Conservation (phyloP, 2,113 vertebrate genomes). For the Scatophagus argus region DNA sequence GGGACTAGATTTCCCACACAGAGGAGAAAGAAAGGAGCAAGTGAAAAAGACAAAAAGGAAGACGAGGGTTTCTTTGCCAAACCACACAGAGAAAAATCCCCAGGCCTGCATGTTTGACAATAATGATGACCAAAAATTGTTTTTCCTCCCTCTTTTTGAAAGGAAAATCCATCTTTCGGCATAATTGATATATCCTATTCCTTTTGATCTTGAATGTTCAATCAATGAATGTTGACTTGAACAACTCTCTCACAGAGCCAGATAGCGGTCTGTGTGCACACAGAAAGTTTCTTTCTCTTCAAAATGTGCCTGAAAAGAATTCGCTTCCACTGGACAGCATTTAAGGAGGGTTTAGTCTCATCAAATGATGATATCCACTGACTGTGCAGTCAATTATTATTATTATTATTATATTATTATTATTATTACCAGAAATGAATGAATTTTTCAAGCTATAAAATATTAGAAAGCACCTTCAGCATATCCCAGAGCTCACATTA, state of each 20-base stretch:
- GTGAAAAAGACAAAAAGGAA: constrained; percentile 9
- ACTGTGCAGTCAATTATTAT: not conserved
- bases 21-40: constrained; percentile 6
- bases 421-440: not conserved
- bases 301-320: not conserved
- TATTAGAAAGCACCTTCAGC: not conserved
- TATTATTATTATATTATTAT: no score
- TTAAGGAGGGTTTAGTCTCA: not conserved
- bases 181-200: constrained; percentile 46
- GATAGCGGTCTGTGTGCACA: not conserved
- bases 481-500: not conserved
- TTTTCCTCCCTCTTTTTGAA: constrained; percentile 18
- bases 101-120: constrained; percentile 22
- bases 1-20: constrained; percentile 27
- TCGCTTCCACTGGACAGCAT: not conserved
- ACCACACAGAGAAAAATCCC: constrained; percentile 38
- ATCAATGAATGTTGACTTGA: constrained; percentile 46
- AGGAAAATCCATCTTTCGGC: constrained; percentile 37
- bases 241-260: constrained; percentile 23
- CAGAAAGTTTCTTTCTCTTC: constrained; percentile 1
- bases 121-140: constrained; percentile 41
- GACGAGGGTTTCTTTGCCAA: constrained; percentile 11
- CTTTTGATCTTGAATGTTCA: constrained; percentile 47
- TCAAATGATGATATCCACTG: not conserved
- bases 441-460: not conserved